Evolutionary conservation across 2,888 invertebrate species (phyloP).

Genomic region (Dasypolia templi): DNA sequence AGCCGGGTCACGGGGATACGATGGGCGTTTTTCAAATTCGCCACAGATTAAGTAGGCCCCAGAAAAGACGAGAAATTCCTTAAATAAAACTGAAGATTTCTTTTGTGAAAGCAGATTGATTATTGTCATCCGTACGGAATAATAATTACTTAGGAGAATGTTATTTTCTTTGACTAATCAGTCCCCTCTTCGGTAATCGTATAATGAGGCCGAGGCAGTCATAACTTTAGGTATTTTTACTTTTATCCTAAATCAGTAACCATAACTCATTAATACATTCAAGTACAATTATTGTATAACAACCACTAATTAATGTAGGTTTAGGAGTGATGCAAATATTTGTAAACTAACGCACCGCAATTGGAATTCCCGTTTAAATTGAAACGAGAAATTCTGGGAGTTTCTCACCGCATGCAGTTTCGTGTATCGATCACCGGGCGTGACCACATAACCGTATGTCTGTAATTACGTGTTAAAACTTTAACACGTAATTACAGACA

Average conservation of each 20-base stretch:
- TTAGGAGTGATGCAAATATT: constrained; percentile 48
- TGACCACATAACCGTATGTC: too few species aligned
- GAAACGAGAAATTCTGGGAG: constrained; percentile 41
- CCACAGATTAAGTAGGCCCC: constrained; percentile 55
- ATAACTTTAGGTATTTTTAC: not conserved
- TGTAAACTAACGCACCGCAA: constrained; percentile 46
- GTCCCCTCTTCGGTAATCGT: constrained; percentile 17
- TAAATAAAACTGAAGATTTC: constrained; percentile 55
- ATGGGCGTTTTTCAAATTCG: constrained; percentile 60
- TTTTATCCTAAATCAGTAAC: not conserved
- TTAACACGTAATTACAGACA: constrained; percentile 56
- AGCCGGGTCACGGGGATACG: constrained; percentile 64
- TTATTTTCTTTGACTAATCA: constrained; percentile 19
- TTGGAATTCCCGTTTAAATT: constrained; percentile 30
- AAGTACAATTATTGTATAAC: constrained; percentile 9
- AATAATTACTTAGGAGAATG: constrained; percentile 30
- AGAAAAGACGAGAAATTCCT: constrained; percentile 49
- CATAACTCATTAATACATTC: not conserved
- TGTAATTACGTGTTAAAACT: constrained; percentile 54
- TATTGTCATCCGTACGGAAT: constrained; percentile 23
- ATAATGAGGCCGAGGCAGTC: not conserved
- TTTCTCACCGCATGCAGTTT: constrained; percentile 41
- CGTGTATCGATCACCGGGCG: constrained; percentile 45
- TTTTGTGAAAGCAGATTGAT: constrained; percentile 50
- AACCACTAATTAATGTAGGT: constrained; percentile 32